These are phyloP conservation scores for Thunnus maccoyii DNA, from an alignment of 2,113 vertebrate species.

Conservation along the genomic window DNA sequence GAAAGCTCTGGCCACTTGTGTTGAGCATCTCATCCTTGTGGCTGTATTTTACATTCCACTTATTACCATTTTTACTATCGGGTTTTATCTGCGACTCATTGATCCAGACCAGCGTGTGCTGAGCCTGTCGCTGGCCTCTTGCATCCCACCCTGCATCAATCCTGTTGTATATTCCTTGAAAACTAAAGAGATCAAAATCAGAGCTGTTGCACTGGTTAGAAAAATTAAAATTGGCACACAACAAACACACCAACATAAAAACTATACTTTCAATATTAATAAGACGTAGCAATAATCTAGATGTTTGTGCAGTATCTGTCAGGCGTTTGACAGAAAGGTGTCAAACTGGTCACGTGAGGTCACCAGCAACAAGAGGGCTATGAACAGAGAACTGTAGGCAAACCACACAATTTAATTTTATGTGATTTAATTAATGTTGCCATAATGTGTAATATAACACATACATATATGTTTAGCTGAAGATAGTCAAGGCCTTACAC, in stretches of 20 bases:
- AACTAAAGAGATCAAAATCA: conserved; percentile 77
- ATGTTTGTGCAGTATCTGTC: too few species aligned
- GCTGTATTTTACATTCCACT: conserved; percentile 80
- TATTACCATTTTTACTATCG: conserved; percentile 49
- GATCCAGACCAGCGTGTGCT: conserved; percentile 71
- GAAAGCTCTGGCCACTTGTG: conserved; percentile 78
- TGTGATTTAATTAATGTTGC: too few species aligned
- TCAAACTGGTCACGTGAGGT: too few species aligned
- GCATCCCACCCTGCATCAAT: conserved; percentile 78
- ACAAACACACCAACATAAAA: background rate
- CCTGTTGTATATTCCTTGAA: conserved; percentile 81
- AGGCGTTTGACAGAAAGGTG: too few species aligned
- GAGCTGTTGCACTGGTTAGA: conserved; percentile 43
- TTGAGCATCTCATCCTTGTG: conserved; percentile 78
- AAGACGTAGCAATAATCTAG: background rate
- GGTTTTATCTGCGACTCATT: conserved; percentile 52
- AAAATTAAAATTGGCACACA: conserved; percentile 18
- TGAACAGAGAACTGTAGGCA: too few species aligned
- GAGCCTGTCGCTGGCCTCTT: conserved; percentile 75
- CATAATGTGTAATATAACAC: too few species aligned
- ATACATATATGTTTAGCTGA: too few species aligned
- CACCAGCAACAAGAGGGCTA: too few species aligned
- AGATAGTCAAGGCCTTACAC: too few species aligned
- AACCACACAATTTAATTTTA: too few species aligned
- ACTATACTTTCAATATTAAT: background rate